Percentiles rank a stretch among this genome's conserved stretches.
Evolutionary conservation across 2,888 invertebrate genomes (phyloP).

Genomic region (Neria commutata): DNA sequence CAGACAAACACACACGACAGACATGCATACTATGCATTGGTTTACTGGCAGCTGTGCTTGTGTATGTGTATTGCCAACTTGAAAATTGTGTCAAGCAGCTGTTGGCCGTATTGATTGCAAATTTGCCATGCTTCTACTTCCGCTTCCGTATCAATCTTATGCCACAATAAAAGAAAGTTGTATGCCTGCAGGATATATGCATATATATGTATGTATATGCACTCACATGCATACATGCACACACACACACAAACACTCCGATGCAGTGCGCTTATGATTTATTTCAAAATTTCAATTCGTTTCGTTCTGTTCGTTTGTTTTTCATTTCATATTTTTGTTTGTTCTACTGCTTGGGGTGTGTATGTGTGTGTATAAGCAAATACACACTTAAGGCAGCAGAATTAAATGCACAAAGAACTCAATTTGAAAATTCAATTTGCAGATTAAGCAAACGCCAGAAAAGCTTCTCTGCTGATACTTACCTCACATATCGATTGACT

Average conservation of each 20-base stretch:
- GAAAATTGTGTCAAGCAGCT: too few species aligned
- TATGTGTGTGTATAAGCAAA: neutral
- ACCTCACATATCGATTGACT: conserved; percentile 73
- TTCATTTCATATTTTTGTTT: conserved; percentile 10
- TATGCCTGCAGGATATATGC: neutral
- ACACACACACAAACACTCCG: neutral
- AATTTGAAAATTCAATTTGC: too few species aligned
- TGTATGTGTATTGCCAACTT: too few species aligned
- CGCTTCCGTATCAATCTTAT: neutral
- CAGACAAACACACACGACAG: too few species aligned
- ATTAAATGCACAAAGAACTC: neutral
- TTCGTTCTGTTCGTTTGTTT: conserved; percentile 14
- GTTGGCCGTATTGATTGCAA: neutral
- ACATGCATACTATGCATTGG: neutral
- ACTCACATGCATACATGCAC: neutral
- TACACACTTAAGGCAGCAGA: neutral
- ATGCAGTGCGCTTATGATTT: neutral
- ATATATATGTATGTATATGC: neutral
- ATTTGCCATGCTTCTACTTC: neutral
- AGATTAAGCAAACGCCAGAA: too few species aligned
- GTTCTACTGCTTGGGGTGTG: neutral
- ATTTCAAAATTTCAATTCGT: conserved; percentile 5
- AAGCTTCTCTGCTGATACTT: too few species aligned
- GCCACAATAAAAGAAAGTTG: neutral
- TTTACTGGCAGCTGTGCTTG: neutral